Evolutionary conservation across 2,888 invertebrate species (phyloP).

Genomic region (Panzeria rudis): DNA sequence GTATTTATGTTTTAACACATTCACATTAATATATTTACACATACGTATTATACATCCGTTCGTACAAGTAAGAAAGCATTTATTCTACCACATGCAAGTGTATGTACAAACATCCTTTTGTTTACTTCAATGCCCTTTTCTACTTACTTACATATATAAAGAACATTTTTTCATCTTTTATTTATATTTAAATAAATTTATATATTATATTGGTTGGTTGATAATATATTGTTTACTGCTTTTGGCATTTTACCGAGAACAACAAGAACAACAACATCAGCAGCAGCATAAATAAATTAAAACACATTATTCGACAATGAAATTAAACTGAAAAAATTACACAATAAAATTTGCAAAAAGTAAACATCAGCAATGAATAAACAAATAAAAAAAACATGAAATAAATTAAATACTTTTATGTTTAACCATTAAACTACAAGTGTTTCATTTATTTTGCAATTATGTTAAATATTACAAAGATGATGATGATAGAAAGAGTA

Average conservation of each 20-base stretch:
- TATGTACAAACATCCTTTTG: conserved; percentile 49
- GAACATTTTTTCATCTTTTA: conserved; percentile 19
- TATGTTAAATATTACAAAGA: conserved; percentile 56
- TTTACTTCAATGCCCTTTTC: conserved; percentile 46
- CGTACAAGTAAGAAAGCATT: not conserved
- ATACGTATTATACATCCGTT: not conserved
- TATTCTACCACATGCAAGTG: not conserved
- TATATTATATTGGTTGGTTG: conserved; percentile 63
- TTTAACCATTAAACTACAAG: conserved; percentile 63
- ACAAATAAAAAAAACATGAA: conserved; percentile 19
- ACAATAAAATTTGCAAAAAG: conserved; percentile 28
- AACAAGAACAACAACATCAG: conserved; percentile 3
- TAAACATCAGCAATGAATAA: conserved; percentile 8
- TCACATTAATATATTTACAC: not conserved
- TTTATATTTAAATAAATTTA: conserved; percentile 58
- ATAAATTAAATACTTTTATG: conserved; percentile 53
- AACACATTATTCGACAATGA: conserved; percentile 65
- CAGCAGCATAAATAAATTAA: conserved; percentile 54
- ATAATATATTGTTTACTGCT: conserved; percentile 63
- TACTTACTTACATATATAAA: conserved; percentile 35
- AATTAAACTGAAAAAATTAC: conserved; percentile 42
- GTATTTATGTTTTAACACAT: not conserved
- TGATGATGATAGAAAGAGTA: conserved; percentile 8
- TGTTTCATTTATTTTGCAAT: conserved; percentile 67
- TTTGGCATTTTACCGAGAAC: conserved; percentile 52